A percentile compares a stretch with the other conserved stretches of the same genome.
phyloP scores from a whole-genome alignment of 2,113 vertebrate species.

The Panthera tigris region DNA sequence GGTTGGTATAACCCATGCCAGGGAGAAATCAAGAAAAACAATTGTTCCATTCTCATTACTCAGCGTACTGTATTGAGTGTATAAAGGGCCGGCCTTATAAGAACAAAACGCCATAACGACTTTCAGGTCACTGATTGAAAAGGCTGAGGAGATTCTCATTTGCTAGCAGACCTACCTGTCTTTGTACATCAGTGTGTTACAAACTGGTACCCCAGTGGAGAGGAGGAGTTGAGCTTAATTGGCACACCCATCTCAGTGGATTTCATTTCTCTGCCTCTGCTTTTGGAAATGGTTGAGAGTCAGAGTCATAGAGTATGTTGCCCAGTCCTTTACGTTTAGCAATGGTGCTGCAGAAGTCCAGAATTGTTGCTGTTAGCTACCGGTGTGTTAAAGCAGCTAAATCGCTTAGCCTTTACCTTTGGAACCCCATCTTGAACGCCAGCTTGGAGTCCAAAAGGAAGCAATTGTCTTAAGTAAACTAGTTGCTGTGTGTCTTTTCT shows the following conservation, averaged over 20 bases:
- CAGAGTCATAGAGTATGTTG: neutral
- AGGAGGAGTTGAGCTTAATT: neutral
- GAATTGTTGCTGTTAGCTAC: neutral
- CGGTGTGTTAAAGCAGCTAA: neutral
- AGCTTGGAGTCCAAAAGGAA: slow-evolving; percentile 53
- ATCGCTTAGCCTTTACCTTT: slow-evolving; percentile 8
- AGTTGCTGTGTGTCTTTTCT: slow-evolving; percentile 75
- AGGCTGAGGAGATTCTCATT: neutral
- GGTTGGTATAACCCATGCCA: neutral
- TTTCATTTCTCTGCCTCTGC: slow-evolving; percentile 24
- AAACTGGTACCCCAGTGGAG: neutral
- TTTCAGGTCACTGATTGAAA: neutral
- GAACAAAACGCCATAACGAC: neutral
- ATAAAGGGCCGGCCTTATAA: neutral
- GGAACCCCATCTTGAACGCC: slow-evolving; percentile 56
- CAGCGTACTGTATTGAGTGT: neutral
- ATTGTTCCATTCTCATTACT: neutral
- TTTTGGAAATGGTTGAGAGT: neutral
- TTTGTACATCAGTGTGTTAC: neutral
- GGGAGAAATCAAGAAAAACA: slow-evolving; percentile 1
- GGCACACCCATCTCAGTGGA: neutral
- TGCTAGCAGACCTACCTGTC: neutral
- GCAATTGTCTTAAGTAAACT: slow-evolving; percentile 63
- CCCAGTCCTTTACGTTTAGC: neutral
- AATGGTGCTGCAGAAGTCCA: neutral